A percentile compares a stretch with the other conserved stretches of the same genome.
Conservation (phyloP, 23 tunicate genomes). For the Ascidia mentula region DNA sequence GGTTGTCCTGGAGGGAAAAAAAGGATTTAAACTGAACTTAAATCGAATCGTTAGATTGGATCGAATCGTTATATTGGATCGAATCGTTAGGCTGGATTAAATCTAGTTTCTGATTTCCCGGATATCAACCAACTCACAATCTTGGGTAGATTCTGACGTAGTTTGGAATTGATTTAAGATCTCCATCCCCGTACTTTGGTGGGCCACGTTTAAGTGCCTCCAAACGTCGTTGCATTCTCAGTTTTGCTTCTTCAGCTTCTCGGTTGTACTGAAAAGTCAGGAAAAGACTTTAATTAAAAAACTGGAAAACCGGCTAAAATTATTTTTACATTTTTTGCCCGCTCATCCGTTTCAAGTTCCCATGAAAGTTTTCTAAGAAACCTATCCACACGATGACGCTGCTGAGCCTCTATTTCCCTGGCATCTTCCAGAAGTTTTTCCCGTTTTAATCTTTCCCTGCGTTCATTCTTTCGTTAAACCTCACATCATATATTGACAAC, state of each 20-base stretch:
- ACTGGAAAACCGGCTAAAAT: neutral
- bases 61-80: too few relatives aligned
- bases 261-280: constrained; percentile 17
- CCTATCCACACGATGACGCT: constrained; percentile 66
- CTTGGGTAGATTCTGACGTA: constrained; percentile 46
- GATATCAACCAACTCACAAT: neutral
- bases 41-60: too few relatives aligned
- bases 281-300: neutral
- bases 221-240: constrained; percentile 32
- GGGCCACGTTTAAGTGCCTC: constrained; percentile 65
- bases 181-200: constrained; percentile 62
- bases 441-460: constrained; percentile 66
- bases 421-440: constrained; percentile 67
- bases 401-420: constrained; percentile 50
- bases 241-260: constrained; percentile 40
- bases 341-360: constrained; percentile 11
- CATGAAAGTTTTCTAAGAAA: constrained; percentile 42
- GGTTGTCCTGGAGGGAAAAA: neutral
- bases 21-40: too few relatives aligned
- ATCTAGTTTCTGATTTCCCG: too few relatives aligned
- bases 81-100: too few relatives aligned
- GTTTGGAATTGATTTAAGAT: constrained; percentile 17
- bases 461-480: too few relatives aligned
- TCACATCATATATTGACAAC: too few relatives aligned
- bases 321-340: neutral